Conservation (phyloP, 2,888 invertebrate species). For the Drosophila multiciliata region DNA sequence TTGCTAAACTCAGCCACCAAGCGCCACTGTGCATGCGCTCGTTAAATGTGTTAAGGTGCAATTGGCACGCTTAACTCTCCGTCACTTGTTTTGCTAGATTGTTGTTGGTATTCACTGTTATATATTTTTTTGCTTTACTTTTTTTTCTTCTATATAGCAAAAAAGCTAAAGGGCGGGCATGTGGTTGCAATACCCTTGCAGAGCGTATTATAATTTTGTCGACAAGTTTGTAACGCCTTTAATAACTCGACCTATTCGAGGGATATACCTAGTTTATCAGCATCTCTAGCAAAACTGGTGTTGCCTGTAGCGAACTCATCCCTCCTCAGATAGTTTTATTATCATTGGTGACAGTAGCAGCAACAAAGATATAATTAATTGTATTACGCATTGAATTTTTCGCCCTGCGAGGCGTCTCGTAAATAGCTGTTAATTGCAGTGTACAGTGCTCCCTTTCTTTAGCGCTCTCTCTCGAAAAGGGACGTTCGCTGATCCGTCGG, state of each 20-base stretch:
- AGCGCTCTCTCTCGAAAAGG: too few relatives aligned
- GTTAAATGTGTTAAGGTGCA: slow-evolving; percentile 62
- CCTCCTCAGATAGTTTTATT: too few relatives aligned
- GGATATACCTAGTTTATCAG: background rate
- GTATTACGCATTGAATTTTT: too few relatives aligned
- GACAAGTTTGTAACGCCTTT: background rate
- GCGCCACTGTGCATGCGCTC: slow-evolving; percentile 71
- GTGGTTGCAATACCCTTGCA: background rate
- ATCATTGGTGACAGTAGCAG: too few relatives aligned
- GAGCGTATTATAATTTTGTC: background rate
- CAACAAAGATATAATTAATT: too few relatives aligned
- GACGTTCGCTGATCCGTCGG: too few relatives aligned
- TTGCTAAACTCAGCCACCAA: slow-evolving; percentile 55
- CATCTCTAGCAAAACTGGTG: background rate
- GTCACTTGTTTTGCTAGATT: slow-evolving; percentile 44
- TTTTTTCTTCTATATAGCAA: background rate
- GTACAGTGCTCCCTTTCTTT: too few relatives aligned
- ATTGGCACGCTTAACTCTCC: slow-evolving; percentile 58
- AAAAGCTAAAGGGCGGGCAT: background rate
- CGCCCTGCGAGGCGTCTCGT: too few relatives aligned
- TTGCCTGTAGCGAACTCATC: background rate
- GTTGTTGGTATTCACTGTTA: background rate
- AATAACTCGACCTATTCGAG: background rate
- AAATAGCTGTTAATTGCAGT: too few relatives aligned
- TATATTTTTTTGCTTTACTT: background rate